Evolutionary conservation across 30 jellyfish, hydroid and myxozoan genomes (phyloP).

Genomic region (Turritopsis rubra): DNA sequence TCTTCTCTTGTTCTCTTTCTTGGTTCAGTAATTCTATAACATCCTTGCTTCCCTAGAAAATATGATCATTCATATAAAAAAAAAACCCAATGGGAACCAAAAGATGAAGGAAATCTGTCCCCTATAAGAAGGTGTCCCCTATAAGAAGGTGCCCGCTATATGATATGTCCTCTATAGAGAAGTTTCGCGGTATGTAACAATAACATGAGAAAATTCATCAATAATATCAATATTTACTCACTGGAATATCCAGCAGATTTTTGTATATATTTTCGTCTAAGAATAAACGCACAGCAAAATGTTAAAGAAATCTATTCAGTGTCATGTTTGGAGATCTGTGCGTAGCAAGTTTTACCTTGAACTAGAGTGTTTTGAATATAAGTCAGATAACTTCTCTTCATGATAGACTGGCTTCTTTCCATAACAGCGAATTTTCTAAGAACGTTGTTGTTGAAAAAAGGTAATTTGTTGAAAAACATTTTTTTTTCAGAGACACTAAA

Average conservation of each 20-base stretch:
- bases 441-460: not conserved
- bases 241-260: constrained; percentile 21
- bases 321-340: too few species aligned
- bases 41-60: constrained; percentile 25
- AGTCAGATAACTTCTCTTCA: not conserved
- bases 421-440: not conserved
- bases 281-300: too few species aligned
- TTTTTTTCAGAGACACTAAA: too few species aligned
- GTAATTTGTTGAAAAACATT: not conserved
- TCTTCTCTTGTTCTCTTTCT: constrained; percentile 40
- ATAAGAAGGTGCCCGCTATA: too few species aligned
- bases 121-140: too few species aligned
- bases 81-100: not conserved
- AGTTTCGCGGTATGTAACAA: not conserved
- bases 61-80: not conserved
- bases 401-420: not conserved
- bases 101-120: too few species aligned
- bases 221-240: not conserved
- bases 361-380: not conserved
- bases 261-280: constrained; percentile 12
- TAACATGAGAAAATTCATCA: not conserved
- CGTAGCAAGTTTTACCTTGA: constrained; percentile 1
- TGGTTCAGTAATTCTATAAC: constrained; percentile 50
- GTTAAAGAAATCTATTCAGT: too few species aligned
- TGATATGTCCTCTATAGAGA: not conserved